These are phyloP conservation scores for Rhineura floridana DNA, from an alignment of 2,113 vertebrate genomes.

Conservation along the genomic window DNA sequence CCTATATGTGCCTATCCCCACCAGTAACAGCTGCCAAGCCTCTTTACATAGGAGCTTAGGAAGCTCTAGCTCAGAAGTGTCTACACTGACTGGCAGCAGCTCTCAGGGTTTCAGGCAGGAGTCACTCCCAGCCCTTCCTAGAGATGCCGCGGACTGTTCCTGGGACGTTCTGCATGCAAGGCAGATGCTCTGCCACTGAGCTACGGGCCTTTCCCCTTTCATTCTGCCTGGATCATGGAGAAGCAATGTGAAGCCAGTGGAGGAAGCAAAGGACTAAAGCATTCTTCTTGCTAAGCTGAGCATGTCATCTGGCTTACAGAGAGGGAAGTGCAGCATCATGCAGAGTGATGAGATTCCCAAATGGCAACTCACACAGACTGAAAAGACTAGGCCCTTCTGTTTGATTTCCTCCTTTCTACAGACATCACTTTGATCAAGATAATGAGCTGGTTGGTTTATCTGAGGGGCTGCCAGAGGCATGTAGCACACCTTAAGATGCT, in stretches of 20 bases:
- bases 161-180: too few species aligned
- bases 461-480: neutral
- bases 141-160: neutral
- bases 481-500: neutral
- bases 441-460: accelerated
- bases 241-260: neutral
- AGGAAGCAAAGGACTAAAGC: slow-evolving; percentile 28
- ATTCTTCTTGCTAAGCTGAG: slow-evolving; percentile 25
- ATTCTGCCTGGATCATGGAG: neutral
- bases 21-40: neutral
- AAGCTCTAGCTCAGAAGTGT: too few species aligned
- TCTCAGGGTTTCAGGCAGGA: too few species aligned
- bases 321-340: slow-evolving; percentile 48
- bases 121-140: too few species aligned
- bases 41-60: neutral
- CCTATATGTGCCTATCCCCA: neutral
- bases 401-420: slow-evolving; percentile 45
- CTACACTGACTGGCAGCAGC: too few species aligned
- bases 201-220: too few species aligned
- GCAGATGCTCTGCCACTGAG: too few species aligned
- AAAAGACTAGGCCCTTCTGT: slow-evolving; percentile 55
- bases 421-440: slow-evolving; percentile 46
- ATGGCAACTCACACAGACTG: slow-evolving; percentile 44
- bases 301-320: slow-evolving; percentile 55
- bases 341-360: slow-evolving; percentile 57